Evolutionary conservation across 1,140 invertebrate species (phyloP).

Genomic region (Drosophila sturtevanti): DNA sequence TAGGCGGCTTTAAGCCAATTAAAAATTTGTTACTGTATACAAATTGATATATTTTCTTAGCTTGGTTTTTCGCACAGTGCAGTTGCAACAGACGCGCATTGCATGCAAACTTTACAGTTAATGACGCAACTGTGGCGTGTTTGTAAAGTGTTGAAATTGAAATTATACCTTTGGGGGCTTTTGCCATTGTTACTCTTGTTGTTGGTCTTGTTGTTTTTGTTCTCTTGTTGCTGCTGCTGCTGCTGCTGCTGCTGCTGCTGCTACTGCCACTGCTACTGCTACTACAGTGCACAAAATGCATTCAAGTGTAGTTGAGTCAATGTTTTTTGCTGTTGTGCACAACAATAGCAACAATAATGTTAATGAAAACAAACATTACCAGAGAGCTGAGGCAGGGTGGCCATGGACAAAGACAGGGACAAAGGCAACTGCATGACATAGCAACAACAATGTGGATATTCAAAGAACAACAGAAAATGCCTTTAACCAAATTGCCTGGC

Average conservation of each 20-base stretch:
- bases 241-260: slow-evolving; percentile 24
- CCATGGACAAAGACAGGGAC: background rate
- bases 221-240: slow-evolving; percentile 32
- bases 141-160: slow-evolving; percentile 81
- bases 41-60: no score
- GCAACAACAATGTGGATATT: slow-evolving; percentile 23
- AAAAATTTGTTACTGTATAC: no score
- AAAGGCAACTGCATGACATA: slow-evolving; percentile 28
- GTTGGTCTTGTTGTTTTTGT: slow-evolving; percentile 42
- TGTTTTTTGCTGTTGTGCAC: slow-evolving; percentile 11
- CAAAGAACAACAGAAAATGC: slow-evolving; percentile 43
- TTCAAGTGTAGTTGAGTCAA: slow-evolving; percentile 55
- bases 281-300: slow-evolving; percentile 54
- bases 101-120: slow-evolving; percentile 78
- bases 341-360: slow-evolving; percentile 66
- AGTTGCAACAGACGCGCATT: slow-evolving; percentile 54
- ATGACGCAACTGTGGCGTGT: slow-evolving; percentile 80
- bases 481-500: slow-evolving; percentile 47
- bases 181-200: slow-evolving; percentile 37
- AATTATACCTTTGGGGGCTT: slow-evolving; percentile 73
- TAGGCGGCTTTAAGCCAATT: no score
- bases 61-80: slow-evolving; percentile 14
- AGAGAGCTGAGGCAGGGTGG: slow-evolving; percentile 21
- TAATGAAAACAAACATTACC: slow-evolving; percentile 72
- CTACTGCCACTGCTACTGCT: slow-evolving; percentile 19